A percentile compares a stretch with the other conserved stretches of the same genome.
Evolutionary conservation across 2,888 invertebrate species (phyloP).

Genomic region (Odontothrips loti): DNA sequence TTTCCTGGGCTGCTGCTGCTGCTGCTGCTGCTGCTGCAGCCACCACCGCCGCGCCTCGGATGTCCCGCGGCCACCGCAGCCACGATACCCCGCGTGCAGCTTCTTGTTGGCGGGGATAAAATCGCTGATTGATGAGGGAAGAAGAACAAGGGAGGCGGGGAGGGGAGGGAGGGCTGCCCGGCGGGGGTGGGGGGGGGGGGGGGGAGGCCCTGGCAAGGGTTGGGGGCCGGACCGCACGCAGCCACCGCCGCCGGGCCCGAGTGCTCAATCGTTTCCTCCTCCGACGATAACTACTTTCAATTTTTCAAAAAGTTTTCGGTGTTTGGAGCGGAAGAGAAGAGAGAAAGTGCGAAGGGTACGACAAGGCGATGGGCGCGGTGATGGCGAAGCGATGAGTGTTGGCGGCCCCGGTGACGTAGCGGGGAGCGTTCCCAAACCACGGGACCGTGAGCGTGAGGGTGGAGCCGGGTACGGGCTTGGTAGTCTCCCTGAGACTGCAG

Average conservation of each 20-base stretch:
- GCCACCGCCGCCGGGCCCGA: not conserved
- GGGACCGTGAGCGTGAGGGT: not conserved
- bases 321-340: not conserved
- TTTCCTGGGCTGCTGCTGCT: not conserved
- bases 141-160: conserved; percentile 3
- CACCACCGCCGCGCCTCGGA: not conserved
- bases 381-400: too few species aligned
- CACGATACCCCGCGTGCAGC: conserved; percentile 7
- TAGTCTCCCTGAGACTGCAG: too few species aligned
- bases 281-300: conserved; percentile 1
- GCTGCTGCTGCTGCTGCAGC: not conserved
- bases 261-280: not conserved
- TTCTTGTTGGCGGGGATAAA: conserved; percentile 22
- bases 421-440: too few species aligned
- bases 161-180: not conserved
- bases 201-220: not conserved
- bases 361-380: not conserved
- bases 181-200: not conserved
- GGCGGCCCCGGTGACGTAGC: too few species aligned
- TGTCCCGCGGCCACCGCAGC: not conserved
- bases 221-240: not conserved
- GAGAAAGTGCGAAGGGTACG: not conserved
- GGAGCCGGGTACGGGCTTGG: too few species aligned
- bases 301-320: conserved; percentile 11
- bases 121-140: conserved; percentile 26